Conservation (phyloP, 2,888 invertebrate species). For the Cylloceria caligata region DNA sequence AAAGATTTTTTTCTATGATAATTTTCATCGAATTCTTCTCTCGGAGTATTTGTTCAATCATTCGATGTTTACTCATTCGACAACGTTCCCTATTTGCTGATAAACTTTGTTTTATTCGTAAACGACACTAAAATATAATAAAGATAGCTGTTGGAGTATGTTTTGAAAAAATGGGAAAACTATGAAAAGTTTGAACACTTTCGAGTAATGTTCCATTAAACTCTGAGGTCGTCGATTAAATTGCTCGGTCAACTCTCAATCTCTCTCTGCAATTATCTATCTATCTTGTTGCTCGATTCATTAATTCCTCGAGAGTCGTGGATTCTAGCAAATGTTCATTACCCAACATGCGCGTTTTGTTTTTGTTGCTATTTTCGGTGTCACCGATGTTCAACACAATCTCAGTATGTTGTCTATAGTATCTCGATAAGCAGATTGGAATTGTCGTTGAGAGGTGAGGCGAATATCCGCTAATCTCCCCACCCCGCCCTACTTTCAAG, state of each 20-base stretch:
- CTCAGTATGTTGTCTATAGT: constrained; percentile 45
- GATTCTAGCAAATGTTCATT: constrained; percentile 10
- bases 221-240: constrained; percentile 21
- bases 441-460: constrained; percentile 24
- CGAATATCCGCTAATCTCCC: constrained; percentile 13
- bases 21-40: neutral
- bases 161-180: neutral
- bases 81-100: neutral
- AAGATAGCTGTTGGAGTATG: neutral
- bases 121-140: neutral
- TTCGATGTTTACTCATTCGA: constrained; percentile 18
- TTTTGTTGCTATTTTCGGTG: constrained; percentile 20
- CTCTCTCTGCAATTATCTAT: neutral
- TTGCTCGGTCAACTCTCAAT: neutral
- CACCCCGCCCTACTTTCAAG: constrained; percentile 71
- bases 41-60: constrained; percentile 23
- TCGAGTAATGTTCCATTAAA: constrained; percentile 13
- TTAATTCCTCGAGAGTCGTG: neutral
- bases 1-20: too few species aligned
- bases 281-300: neutral
- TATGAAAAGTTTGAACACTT: neutral
- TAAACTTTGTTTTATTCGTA: neutral
- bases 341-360: neutral
- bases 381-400: constrained; percentile 32
- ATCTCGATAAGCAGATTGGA: constrained; percentile 68